A percentile compares a stretch with the other conserved stretches of the same genome.
Evolutionary conservation across 2,888 invertebrate species (phyloP).

Genomic region (Syrphus vitripennis): DNA sequence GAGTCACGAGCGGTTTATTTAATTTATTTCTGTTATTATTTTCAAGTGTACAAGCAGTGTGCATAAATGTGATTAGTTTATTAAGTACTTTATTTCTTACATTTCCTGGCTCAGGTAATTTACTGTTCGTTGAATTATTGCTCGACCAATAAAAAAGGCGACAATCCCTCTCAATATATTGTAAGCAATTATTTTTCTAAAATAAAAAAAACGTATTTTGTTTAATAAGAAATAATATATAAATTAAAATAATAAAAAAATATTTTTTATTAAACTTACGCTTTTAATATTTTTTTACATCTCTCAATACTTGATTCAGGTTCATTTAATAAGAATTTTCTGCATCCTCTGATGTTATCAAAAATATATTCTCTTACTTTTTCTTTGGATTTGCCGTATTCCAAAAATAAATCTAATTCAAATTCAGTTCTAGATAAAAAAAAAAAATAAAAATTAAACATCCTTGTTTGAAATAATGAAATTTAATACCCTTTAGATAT

Average conservation of each 20-base stretch:
- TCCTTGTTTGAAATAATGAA: not conserved
- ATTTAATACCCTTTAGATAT: conserved; percentile 59
- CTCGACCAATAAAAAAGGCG: not conserved
- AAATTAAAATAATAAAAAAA: not conserved
- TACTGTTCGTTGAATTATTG: not conserved
- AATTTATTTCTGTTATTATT: not conserved
- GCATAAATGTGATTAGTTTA: no score
- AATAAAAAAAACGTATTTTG: not conserved
- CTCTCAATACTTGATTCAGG: conserved; percentile 31
- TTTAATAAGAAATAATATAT: not conserved
- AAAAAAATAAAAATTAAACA: not conserved
- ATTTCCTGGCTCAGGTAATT: not conserved
- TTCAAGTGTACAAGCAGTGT: no score
- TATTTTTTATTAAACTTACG: not conserved
- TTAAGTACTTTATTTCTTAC: not conserved
- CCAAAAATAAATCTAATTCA: not conserved
- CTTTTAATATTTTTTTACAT: not conserved
- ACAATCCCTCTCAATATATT: not conserved
- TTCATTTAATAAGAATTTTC: conserved; percentile 48
- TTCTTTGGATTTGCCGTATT: not conserved
- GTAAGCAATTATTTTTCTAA: conserved; percentile 21
- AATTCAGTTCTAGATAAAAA: conserved; percentile 34
- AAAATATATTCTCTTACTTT: not conserved
- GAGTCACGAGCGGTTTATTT: no score
- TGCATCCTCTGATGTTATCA: conserved; percentile 7